phyloP scores from a whole-genome alignment of 2,797 vertebrate genomes.

The Phrynocephalus guinanensis region DNA sequence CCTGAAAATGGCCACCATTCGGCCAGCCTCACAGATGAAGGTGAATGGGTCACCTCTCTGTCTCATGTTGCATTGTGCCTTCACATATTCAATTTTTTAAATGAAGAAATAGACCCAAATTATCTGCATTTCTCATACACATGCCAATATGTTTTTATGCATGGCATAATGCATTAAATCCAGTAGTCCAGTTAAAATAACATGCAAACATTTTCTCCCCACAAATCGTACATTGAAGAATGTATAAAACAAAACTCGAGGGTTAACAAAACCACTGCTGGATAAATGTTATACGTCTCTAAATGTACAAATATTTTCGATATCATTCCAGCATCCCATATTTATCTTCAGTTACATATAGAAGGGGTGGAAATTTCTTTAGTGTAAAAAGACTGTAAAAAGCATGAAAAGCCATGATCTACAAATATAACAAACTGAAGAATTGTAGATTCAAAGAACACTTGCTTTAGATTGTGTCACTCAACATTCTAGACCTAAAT shows the following conservation, averaged over 20 bases:
- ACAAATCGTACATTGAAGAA: too few relatives aligned
- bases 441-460: too few relatives aligned
- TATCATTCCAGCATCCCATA: background rate
- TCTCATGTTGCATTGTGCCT: background rate
- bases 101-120: background rate
- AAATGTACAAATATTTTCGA: background rate
- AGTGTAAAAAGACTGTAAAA: background rate
- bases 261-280: background rate
- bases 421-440: too few relatives aligned
- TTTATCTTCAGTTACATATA: too few relatives aligned
- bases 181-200: too few relatives aligned
- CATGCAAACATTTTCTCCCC: background rate
- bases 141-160: too few relatives aligned
- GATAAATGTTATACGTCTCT: too few relatives aligned
- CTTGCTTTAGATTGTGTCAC: background rate
- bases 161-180: background rate
- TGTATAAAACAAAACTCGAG: background rate
- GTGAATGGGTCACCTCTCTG: background rate
- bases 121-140: background rate
- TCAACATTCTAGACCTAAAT: background rate
- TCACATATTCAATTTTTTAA: too few relatives aligned
- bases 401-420: background rate
- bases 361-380: background rate
- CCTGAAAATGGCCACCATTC: background rate
- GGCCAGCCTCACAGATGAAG: too few relatives aligned